Percentiles rank a stretch among this genome's conserved stretches.
Evolutionary conservation across 2,113 vertebrate genomes (phyloP).

Genomic region (Cepphus grylle): DNA sequence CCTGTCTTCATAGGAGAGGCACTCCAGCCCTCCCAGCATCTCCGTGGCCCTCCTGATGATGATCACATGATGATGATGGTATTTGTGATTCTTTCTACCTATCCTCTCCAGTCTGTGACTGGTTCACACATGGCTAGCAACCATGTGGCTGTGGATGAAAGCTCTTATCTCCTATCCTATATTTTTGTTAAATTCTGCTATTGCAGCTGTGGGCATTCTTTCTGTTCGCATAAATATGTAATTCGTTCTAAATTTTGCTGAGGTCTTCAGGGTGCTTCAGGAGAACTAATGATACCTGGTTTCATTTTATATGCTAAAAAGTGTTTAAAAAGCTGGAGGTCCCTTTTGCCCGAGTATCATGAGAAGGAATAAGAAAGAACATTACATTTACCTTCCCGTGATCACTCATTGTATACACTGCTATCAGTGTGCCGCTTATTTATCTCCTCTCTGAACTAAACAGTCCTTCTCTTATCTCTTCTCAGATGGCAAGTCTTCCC

Average conservation of each 20-base stretch:
- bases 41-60: no score
- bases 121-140: not conserved
- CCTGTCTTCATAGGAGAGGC: no score
- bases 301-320: conserved; percentile 14
- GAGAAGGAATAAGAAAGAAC: not conserved
- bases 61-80: not conserved
- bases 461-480: not conserved
- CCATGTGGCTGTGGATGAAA: not conserved
- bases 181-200: not conserved
- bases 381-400: not conserved
- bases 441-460: not conserved
- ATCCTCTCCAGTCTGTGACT: not conserved
- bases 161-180: not conserved
- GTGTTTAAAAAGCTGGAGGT: not conserved
- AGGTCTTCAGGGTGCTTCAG: not conserved
- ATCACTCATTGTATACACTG: not conserved
- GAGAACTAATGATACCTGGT: not conserved
- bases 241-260: conserved; percentile 2
- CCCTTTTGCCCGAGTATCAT: not conserved
- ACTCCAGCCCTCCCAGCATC: no score
- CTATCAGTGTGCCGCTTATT: not conserved
- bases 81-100: not conserved
- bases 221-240: conserved; percentile 41
- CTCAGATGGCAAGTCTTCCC: not conserved
- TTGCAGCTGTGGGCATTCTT: not conserved